Percentiles rank a stretch among this genome's conserved stretches.
These are phyloP conservation scores for Cyrtorhinus lividipennis DNA, from an alignment of 1,140 invertebrate genomes.

Conservation along the genomic window DNA sequence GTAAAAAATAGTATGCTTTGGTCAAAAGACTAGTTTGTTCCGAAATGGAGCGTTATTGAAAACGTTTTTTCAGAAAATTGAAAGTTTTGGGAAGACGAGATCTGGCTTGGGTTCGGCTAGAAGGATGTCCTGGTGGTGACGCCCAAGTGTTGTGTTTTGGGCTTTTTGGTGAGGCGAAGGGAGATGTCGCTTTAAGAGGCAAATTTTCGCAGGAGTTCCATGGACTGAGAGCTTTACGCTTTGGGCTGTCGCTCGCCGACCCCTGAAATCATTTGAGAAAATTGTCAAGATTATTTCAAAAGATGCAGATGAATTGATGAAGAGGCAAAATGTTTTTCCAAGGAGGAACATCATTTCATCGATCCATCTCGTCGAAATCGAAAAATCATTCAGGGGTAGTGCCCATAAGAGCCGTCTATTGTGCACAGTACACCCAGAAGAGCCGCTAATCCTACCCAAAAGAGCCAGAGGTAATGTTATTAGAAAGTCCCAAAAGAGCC, in stretches of 20 bases:
- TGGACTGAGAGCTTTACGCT: not conserved
- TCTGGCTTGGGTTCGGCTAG: not conserved
- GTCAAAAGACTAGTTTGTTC: not conserved
- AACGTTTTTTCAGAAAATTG: not conserved
- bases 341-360: too few species aligned
- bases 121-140: not conserved
- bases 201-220: not conserved
- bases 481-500: too few species aligned
- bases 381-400: too few species aligned
- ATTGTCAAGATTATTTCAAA: too few species aligned
- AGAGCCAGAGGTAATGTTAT: too few species aligned
- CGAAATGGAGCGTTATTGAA: not conserved
- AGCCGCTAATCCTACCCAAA: too few species aligned
- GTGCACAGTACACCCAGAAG: too few species aligned
- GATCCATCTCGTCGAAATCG: too few species aligned
- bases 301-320: too few species aligned
- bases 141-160: not conserved
- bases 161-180: not conserved
- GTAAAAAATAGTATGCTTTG: not conserved
- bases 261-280: too few species aligned
- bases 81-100: not conserved
- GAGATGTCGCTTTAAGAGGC: not conserved
- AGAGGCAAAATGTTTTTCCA: too few species aligned
- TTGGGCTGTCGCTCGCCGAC: not conserved
- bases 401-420: too few species aligned